A percentile compares a stretch with the other conserved stretches of the same genome.
Conservation (phyloP, 2,888 invertebrate genomes). For the Caenorhabditis panamensis region DNA sequence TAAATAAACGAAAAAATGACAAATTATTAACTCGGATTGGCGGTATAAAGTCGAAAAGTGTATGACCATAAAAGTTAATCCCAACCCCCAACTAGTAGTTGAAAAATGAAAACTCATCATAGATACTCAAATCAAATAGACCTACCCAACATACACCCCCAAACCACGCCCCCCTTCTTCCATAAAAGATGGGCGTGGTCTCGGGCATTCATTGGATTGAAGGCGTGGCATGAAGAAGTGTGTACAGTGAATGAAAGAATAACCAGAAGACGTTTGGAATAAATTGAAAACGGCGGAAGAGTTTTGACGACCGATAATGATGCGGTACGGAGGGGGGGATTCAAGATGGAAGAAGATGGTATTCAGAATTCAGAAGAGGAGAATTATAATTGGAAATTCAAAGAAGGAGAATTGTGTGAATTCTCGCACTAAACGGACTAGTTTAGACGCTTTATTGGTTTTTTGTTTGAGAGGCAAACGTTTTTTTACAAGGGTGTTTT, state of each 20-base stretch:
- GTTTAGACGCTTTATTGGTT: neutral
- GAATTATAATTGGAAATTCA: constrained; percentile 56
- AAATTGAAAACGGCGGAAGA: constrained; percentile 8
- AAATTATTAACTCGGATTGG: neutral
- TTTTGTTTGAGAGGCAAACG: no score
- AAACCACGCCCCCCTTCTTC: neutral
- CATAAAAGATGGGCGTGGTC: constrained; percentile 26
- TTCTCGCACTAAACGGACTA: constrained; percentile 28
- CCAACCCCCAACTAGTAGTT: neutral
- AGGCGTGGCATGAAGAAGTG: constrained; percentile 17
- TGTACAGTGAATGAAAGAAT: constrained; percentile 43
- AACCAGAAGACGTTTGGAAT: constrained; percentile 1
- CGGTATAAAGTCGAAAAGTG: neutral
- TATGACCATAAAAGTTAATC: neutral
- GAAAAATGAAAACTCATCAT: neutral
- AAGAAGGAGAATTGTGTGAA: neutral
- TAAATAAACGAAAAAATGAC: neutral
- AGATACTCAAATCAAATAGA: constrained; percentile 18
- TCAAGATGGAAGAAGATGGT: no score
- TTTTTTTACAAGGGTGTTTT: no score
- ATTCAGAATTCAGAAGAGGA: neutral
- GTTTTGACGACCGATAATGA: constrained; percentile 34
- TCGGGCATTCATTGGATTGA: constrained; percentile 19
- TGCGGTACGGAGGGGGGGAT: no score
- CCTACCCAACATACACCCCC: neutral